These are phyloP conservation scores for Eublepharis macularius DNA, from an alignment of 2,113 vertebrate species.

Conservation along the genomic window DNA sequence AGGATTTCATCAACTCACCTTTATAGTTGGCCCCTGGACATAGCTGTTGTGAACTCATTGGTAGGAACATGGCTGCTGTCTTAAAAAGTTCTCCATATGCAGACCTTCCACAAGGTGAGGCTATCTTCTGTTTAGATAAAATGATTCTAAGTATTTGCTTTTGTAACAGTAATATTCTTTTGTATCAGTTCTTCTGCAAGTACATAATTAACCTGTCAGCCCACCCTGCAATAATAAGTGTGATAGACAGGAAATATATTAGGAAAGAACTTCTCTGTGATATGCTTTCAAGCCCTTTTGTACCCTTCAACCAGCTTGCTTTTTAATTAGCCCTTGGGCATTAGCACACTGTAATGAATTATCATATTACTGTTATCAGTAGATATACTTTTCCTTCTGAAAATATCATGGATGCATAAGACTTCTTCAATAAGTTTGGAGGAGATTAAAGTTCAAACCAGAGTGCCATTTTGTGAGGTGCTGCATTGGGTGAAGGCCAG, in stretches of 20 bases:
- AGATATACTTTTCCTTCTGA: conserved; percentile 58
- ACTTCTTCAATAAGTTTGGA: conserved; percentile 17
- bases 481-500: conserved; percentile 6
- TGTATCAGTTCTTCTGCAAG: conserved; percentile 74
- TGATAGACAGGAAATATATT: conserved; percentile 78
- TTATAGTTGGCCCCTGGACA: not conserved
- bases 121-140: conserved; percentile 75
- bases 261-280: conserved; percentile 68
- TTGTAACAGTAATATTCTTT: conserved; percentile 77
- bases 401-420: conserved; percentile 57
- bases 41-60: not conserved
- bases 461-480: conserved; percentile 11
- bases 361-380: conserved; percentile 70
- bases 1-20: not conserved
- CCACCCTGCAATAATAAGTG: conserved; percentile 77
- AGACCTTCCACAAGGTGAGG: conserved; percentile 74
- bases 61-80: conserved; percentile 12
- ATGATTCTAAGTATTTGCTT: conserved; percentile 78
- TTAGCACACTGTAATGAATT: conserved; percentile 72
- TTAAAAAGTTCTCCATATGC: conserved; percentile 62
- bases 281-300: conserved; percentile 69
- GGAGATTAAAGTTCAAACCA: conserved; percentile 39
- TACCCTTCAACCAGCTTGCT: conserved; percentile 73
- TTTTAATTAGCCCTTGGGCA: conserved; percentile 76
- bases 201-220: conserved; percentile 82